phyloP scores from a whole-genome alignment of 2,797 vertebrate genomes.

The Myotis findleyi region DNA sequence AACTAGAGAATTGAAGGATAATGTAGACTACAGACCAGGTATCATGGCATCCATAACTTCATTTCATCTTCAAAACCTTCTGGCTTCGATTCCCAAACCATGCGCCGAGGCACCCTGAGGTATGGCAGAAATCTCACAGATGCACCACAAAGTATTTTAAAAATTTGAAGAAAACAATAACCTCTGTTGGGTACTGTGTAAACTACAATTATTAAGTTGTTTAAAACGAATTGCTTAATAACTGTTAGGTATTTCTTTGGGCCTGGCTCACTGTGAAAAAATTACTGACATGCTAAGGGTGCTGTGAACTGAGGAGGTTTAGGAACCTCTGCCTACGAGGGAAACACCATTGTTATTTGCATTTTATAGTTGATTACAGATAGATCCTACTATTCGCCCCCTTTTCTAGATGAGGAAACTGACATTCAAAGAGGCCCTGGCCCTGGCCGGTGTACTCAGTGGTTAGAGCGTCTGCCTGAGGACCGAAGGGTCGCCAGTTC shows the following conservation, averaged over 20 bases:
- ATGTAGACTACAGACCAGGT: neutral
- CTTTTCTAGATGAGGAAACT: slow-evolving; percentile 10
- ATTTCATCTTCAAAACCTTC: neutral
- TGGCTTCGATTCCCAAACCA: neutral
- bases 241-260: neutral
- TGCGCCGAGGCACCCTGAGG: neutral
- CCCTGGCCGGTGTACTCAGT: too few species aligned
- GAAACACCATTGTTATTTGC: neutral
- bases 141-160: neutral
- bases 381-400: neutral
- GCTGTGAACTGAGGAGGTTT: neutral
- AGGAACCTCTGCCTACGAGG: neutral
- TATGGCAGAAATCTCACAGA: neutral
- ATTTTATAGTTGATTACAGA: neutral
- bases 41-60: neutral
- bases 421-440: neutral
- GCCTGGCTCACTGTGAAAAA: neutral
- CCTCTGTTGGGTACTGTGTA: neutral
- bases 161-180: neutral
- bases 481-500: too few species aligned
- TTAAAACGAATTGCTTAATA: neutral
- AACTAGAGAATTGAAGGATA: neutral
- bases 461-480: too few species aligned
- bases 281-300: neutral
- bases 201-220: neutral